phyloP scores from a whole-genome alignment of 2,888 invertebrate species.

The Drosophila eohydei region DNA sequence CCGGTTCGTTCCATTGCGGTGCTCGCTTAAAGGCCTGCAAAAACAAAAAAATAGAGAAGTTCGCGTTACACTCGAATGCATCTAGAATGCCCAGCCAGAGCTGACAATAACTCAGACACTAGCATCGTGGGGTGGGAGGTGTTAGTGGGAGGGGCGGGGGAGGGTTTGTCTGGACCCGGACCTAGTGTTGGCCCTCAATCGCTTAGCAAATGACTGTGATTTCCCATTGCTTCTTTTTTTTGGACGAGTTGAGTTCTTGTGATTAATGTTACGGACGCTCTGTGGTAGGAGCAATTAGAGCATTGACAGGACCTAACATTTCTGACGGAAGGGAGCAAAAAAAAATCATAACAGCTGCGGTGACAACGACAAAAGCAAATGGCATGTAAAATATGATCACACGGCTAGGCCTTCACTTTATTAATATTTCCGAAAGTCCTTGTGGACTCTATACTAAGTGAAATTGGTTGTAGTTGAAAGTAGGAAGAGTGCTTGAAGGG shows the following conservation, averaged over 20 bases:
- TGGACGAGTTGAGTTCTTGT: slow-evolving; percentile 66
- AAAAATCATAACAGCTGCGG: slow-evolving; percentile 64
- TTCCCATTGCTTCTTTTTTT: slow-evolving; percentile 47
- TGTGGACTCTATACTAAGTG: slow-evolving; percentile 4
- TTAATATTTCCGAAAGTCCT: slow-evolving; percentile 23
- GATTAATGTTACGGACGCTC: slow-evolving; percentile 68
- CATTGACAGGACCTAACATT: slow-evolving; percentile 72
- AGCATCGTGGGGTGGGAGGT: slow-evolving; percentile 13
- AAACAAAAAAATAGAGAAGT: slow-evolving; percentile 38
- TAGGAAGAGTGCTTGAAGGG: neutral
- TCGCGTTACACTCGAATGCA: slow-evolving; percentile 83
- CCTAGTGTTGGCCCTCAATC: slow-evolving; percentile 55
- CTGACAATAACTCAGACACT: slow-evolving; percentile 79
- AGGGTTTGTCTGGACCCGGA: slow-evolving; percentile 16
- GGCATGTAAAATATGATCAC: slow-evolving; percentile 79
- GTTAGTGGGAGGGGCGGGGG: neutral
- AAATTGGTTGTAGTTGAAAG: slow-evolving; percentile 6
- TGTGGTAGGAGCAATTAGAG: slow-evolving; percentile 80
- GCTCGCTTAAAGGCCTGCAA: slow-evolving; percentile 53
- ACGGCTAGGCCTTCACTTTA: slow-evolving; percentile 55
- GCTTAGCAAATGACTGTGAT: slow-evolving; percentile 79
- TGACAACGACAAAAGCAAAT: slow-evolving; percentile 65
- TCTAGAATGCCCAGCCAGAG: slow-evolving; percentile 65
- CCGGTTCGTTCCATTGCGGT: slow-evolving; percentile 34
- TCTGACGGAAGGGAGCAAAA: neutral